Conservation (phyloP, 2,797 vertebrate species). For the Sebastes nivosus region DNA sequence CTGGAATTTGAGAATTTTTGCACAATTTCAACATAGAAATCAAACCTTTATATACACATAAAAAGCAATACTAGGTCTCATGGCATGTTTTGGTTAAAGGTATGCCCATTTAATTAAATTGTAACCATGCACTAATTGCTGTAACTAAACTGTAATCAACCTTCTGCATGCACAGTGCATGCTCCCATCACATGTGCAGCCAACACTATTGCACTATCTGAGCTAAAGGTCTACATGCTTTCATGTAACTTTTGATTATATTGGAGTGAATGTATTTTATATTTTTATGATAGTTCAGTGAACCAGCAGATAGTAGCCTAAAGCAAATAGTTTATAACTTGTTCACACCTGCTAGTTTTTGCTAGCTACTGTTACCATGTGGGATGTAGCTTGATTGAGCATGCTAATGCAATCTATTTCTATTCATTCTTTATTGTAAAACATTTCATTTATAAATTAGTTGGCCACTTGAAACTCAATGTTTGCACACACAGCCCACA, state of each 20-base stretch:
- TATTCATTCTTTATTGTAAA: neutral
- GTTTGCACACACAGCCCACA: neutral
- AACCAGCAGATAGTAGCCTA: neutral
- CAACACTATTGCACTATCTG: neutral
- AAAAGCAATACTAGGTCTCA: neutral
- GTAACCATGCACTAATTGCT: neutral
- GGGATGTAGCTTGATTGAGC: neutral
- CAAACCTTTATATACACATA: too few species aligned
- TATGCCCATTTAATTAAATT: neutral
- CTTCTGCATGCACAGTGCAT: neutral
- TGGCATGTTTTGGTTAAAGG: neutral
- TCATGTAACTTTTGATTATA: neutral
- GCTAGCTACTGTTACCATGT: neutral
- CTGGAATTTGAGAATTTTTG: neutral
- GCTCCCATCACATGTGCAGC: neutral
- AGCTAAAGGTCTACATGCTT: neutral
- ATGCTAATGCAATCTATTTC: too few species aligned
- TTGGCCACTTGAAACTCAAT: neutral
- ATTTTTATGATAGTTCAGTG: neutral
- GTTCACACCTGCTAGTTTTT: neutral
- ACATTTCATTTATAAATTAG: too few species aligned
- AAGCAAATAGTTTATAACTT: neutral
- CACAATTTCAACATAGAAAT: too few species aligned
- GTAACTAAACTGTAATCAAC: neutral
- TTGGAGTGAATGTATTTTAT: neutral